Evolutionary conservation across 2,797 vertebrate genomes (phyloP), one percentile per base, ranked within the genome.

Genomic region (Basileuterus tristriatus): DNA sequence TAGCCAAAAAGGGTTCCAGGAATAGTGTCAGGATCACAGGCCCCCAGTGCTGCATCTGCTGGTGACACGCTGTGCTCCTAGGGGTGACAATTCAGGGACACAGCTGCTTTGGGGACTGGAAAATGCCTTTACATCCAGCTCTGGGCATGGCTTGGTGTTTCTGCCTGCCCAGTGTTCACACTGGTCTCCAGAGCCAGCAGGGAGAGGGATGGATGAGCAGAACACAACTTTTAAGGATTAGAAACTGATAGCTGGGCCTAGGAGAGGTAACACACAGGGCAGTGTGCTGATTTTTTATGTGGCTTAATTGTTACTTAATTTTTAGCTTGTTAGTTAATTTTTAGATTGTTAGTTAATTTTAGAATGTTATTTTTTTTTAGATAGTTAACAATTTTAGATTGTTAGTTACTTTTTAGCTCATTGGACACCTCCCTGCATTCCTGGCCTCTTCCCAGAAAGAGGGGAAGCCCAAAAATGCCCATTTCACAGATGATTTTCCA

Each of bases 401-500:
- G 9, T 16, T 16, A 62, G 75, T 27, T 75, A 1, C 3, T 36
- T 50, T 52, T 77, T 70, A 74, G 59, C 32, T 67, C 71, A 11
- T 4, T 84, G 60, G 62, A 41, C 4, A 8, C 60, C 78, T 95
- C 68, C 22, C 83, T 92, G 74, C 56, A 49, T 70, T 96, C 82
- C 58, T 90, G 81, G 60, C 75, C 70, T 70, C 52, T 77, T 64
- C 83, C 82, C 60, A 87, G 75, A 26, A 79, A n/a, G 59, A 70
- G 12, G 22, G 39, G 67, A 89, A 72, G 70, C 74, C 77, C 85
- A 69, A 75, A 95, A 95, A 79, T 84, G 47, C 60, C 64, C 49
- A 37, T 87, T 96, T 94, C 64, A 74, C 53, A 74, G 90, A 56
- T 39, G 78, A 24, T 87, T 95, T 95, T 81, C 82, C 93, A 94